These are phyloP conservation scores for Panulirus ornatus DNA, from an alignment of 1,140 invertebrate genomes.

Conservation along the genomic window DNA sequence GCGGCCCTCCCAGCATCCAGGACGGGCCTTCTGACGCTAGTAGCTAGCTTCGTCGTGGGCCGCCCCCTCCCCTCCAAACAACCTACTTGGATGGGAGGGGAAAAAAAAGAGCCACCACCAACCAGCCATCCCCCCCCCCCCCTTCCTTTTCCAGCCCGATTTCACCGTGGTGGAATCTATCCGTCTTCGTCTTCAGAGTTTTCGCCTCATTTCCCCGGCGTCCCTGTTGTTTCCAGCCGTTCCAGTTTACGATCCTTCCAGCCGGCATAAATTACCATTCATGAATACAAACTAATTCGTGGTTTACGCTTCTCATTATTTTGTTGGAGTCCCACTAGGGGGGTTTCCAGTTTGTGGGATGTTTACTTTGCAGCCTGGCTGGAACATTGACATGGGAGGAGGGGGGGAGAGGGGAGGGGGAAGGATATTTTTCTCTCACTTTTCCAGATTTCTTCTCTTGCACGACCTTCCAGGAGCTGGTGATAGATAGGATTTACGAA, in stretches of 20 bases:
- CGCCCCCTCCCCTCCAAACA: neutral
- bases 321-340: slow-evolving; percentile 57
- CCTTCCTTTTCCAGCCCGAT: neutral
- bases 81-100: too few species aligned
- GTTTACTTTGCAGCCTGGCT: neutral
- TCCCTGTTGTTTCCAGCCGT: neutral
- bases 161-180: neutral
- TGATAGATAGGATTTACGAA: too few species aligned
- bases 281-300: slow-evolving; percentile 68
- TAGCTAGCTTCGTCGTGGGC: too few species aligned
- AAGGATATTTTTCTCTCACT: neutral
- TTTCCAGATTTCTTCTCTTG: too few species aligned
- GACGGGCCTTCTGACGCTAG: too few species aligned
- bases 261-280: slow-evolving; percentile 69
- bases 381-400: neutral
- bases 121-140: neutral
- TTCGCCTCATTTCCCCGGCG: slow-evolving; percentile 11
- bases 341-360: slow-evolving; percentile 29
- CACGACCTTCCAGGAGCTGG: too few species aligned
- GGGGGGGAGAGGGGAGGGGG: neutral
- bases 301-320: slow-evolving; percentile 71
- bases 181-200: slow-evolving; percentile 5
- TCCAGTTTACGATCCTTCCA: slow-evolving; percentile 57
- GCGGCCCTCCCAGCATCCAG: neutral
- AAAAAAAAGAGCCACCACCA: too few species aligned